Percentiles rank a stretch among this genome's conserved stretches.
These are phyloP conservation scores for Takifugu rubripes DNA, from an alignment of 2,797 vertebrate species.

Conservation along the genomic window DNA sequence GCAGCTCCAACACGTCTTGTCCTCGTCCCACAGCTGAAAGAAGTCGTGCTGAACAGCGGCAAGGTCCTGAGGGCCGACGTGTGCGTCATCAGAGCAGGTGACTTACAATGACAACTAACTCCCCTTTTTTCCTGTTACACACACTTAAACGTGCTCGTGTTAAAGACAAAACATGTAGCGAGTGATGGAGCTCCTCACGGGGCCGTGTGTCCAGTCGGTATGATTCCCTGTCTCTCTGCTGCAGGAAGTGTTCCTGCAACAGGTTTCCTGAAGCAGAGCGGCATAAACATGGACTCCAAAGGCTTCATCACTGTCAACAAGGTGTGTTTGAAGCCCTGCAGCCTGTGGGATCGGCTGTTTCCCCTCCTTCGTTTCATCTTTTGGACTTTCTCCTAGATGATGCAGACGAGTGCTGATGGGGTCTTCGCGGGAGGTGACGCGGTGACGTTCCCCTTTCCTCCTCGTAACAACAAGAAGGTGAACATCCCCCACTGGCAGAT, in stretches of 20 bases:
- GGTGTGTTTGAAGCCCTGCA: constrained; percentile 62
- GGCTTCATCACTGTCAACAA: constrained; percentile 96
- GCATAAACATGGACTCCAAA: constrained; percentile 89
- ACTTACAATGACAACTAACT: constrained; percentile 30
- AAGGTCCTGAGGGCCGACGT: constrained; percentile 93
- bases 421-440: constrained; percentile 93
- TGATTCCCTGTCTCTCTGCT: background rate
- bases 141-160: too few relatives aligned
- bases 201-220: background rate
- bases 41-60: constrained; percentile 95
- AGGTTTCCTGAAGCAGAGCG: constrained; percentile 90
- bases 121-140: background rate
- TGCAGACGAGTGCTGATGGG: constrained; percentile 91
- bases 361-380: background rate
- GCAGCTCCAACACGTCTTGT: constrained; percentile 4
- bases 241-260: constrained; percentile 90
- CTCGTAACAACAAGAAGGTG: constrained; percentile 93
- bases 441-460: constrained; percentile 85
- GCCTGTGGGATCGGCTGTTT: too few relatives aligned
- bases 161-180: too few relatives aligned
- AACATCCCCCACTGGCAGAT: constrained; percentile 99
- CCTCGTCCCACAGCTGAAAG: constrained; percentile 83
- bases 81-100: constrained; percentile 93
- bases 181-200: background rate
- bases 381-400: constrained; percentile 75